These are phyloP conservation scores for Clamator glandarius DNA, from an alignment of 2,797 vertebrate genomes.

Conservation along the genomic window DNA sequence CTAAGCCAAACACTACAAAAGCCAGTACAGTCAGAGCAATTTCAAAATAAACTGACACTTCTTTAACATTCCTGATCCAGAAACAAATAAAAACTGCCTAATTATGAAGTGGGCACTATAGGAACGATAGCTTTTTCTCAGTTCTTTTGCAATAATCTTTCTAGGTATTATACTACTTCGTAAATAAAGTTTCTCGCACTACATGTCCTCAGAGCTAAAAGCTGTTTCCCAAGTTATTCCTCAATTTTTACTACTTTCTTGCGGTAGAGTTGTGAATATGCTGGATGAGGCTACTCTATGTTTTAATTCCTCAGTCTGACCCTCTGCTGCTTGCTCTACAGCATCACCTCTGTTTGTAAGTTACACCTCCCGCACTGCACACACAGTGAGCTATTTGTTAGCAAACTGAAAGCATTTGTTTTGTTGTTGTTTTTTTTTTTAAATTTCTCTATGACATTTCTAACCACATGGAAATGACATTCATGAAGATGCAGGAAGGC, in stretches of 20 bases:
- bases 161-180: background rate
- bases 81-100: background rate
- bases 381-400: background rate
- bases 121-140: background rate
- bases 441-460: background rate
- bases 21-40: background rate
- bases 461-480: slow-evolving; percentile 8
- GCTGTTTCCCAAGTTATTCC: background rate
- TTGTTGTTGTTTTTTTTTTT: rapidly evolving
- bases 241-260: background rate
- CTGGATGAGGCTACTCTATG: background rate
- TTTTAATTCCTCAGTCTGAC: background rate
- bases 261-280: background rate
- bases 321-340: background rate
- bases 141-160: background rate
- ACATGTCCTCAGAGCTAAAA: background rate
- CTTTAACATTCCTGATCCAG: background rate
- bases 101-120: background rate
- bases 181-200: background rate
- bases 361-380: background rate
- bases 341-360: background rate
- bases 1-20: background rate
- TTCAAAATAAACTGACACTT: background rate
- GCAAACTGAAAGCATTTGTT: rapidly evolving
- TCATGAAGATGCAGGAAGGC: background rate